phyloP scores from a whole-genome alignment of 2,888 invertebrate genomes.

The Proisotoma minuta region DNA sequence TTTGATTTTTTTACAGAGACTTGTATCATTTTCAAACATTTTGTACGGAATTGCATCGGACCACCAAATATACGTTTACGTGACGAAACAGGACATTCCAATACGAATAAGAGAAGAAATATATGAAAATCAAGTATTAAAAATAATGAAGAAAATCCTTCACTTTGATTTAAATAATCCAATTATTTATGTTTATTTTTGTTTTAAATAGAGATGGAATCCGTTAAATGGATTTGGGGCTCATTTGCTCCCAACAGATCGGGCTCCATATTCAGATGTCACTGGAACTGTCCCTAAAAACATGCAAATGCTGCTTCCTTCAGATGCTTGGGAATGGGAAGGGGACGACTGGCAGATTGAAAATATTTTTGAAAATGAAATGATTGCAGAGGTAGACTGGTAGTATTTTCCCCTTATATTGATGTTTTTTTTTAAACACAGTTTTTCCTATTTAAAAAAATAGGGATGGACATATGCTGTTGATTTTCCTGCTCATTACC shows the following conservation, averaged over 20 bases:
- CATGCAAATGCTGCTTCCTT: no score
- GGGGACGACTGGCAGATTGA: constrained; percentile 81
- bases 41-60: constrained; percentile 92
- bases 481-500: constrained; percentile 82
- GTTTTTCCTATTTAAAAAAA: not conserved
- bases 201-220: constrained; percentile 79
- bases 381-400: constrained; percentile 73
- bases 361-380: constrained; percentile 75
- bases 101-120: constrained; percentile 84
- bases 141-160: not conserved
- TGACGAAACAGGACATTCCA: constrained; percentile 82
- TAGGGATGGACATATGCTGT: constrained; percentile 95
- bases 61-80: constrained; percentile 85
- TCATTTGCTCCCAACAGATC: constrained; percentile 78
- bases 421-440: not conserved
- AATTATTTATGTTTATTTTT: constrained; percentile 40
- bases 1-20: constrained; percentile 23
- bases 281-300: constrained; percentile 76
- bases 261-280: constrained; percentile 76
- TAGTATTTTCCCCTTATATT: not conserved
- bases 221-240: constrained; percentile 83
- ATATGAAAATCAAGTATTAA: constrained; percentile 76
- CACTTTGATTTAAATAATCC: not conserved
- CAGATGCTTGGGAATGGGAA: constrained; percentile 96
- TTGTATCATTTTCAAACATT: constrained; percentile 49